Evolutionary conservation across 1,140 invertebrate genomes (phyloP), one percentile per base, ranked within the genome.

Genomic region (Macrostomum lignano): DNA sequence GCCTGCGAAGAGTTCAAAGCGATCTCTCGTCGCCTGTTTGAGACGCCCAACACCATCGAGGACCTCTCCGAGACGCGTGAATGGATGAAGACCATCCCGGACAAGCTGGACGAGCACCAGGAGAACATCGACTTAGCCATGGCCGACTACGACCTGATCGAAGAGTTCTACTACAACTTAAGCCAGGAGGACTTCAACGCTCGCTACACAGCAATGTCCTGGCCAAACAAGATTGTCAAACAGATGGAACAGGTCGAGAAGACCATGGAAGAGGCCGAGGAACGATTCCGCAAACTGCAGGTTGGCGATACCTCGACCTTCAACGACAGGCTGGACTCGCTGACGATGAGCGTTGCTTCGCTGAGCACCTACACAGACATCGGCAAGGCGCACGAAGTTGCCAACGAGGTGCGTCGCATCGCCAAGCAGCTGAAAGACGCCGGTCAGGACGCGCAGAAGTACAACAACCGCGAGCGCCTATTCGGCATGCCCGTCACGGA

Each of bases 61-160:
- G 64, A 71, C 36, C 55, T 74, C 38, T 66, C 68, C 32, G 71
- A 74, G 39, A 67, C 71, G 36, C 58, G 65, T 13, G 71, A 74
- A 35, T 74, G 69, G 70, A 72, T 75, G 62, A 70, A 72, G 38
- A 63, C 62, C 0, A 64, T 74, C 38, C 70, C 71, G 0, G 55
- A 67, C 21, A 61, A 58, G 2, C 49, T 73, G 2, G 62, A 65
- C 39, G 54, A 58, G 3, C 60, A 54, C 23, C 34, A 56, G 49
- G 51, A 55, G 30, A 33, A 45, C 21, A 55, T 58, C 29, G 49
- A 50, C 38, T 48, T 53, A 38, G 49, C 52, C 7, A 49, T 57
- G 48, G 38, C 45, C n/a, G 57, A 60, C 36, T 60, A 57, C 44
- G 49, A 51, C 33, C 38, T 58, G 28, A 49, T 60, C 36, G 57